These are phyloP conservation scores for Bufo gargarizans DNA, from an alignment of 2,113 vertebrate species.

Conservation along the genomic window DNA sequence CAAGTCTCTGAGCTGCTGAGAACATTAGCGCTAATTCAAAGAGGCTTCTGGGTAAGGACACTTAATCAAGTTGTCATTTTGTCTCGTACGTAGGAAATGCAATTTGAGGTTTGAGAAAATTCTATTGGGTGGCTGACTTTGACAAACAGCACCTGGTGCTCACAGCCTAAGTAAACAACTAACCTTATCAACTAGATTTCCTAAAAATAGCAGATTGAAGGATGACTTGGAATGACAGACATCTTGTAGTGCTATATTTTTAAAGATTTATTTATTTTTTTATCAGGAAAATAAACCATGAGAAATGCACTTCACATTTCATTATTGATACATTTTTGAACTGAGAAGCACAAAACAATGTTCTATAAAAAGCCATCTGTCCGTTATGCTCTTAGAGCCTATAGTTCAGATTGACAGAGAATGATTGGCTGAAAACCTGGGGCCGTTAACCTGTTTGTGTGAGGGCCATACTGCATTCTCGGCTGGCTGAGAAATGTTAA, in stretches of 20 bases:
- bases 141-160: slow-evolving; percentile 37
- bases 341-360: neutral
- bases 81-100: slow-evolving; percentile 45
- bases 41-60: slow-evolving; percentile 50
- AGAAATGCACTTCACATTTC: neutral
- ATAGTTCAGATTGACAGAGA: neutral
- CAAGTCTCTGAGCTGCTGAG: slow-evolving; percentile 43
- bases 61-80: slow-evolving; percentile 54
- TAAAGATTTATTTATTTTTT: slow-evolving; percentile 4
- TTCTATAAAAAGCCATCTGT: slow-evolving; percentile 20
- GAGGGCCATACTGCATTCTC: slow-evolving; percentile 9
- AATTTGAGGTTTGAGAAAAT: slow-evolving; percentile 39
- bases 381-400: neutral
- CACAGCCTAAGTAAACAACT: slow-evolving; percentile 28
- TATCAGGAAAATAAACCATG: neutral
- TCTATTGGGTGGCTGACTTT: neutral
- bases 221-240: neutral
- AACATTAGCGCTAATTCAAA: slow-evolving; percentile 53
- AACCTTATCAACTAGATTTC: neutral
- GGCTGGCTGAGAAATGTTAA: neutral
- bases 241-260: neutral
- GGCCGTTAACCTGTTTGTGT: slow-evolving; percentile 9
- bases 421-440: neutral
- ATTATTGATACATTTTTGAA: neutral
- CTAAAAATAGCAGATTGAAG: neutral